Conservation (phyloP, 1,140 invertebrate species). For the Ctenoplectra terminalis region DNA sequence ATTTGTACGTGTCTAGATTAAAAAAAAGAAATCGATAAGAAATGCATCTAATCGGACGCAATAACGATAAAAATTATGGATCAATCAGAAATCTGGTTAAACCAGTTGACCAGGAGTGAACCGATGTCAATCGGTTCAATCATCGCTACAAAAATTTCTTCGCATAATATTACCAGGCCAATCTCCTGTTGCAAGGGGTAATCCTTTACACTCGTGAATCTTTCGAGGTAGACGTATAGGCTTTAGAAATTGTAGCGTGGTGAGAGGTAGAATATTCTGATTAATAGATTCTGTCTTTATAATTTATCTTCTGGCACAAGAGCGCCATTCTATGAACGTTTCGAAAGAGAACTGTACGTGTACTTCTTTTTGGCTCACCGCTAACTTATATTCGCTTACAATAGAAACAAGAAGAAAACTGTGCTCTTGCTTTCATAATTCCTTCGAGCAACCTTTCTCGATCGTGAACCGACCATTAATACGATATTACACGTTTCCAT, state of each 20-base stretch:
- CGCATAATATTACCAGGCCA: not conserved
- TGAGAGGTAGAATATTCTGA: not conserved
- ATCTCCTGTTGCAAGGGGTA: not conserved
- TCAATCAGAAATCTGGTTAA: not conserved
- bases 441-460: not conserved
- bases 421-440: not conserved
- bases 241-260: not conserved
- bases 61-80: not conserved
- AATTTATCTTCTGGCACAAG: slow-evolving; percentile 8
- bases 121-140: not conserved
- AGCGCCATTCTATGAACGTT: not conserved
- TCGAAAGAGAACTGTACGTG: not conserved
- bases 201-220: not conserved
- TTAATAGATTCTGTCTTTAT: slow-evolving; percentile 17
- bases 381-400: not conserved
- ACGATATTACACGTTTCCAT: not conserved
- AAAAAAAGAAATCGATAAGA: no score
- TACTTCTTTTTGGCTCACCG: not conserved
- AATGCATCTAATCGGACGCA: not conserved
- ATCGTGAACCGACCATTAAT: not conserved
- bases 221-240: not conserved
- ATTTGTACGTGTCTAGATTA: no score
- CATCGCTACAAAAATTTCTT: not conserved
- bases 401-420: not conserved
- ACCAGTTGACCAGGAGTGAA: not conserved